Conservation (phyloP, 2,888 invertebrate genomes). For the Meiosimyza platycephala region DNA sequence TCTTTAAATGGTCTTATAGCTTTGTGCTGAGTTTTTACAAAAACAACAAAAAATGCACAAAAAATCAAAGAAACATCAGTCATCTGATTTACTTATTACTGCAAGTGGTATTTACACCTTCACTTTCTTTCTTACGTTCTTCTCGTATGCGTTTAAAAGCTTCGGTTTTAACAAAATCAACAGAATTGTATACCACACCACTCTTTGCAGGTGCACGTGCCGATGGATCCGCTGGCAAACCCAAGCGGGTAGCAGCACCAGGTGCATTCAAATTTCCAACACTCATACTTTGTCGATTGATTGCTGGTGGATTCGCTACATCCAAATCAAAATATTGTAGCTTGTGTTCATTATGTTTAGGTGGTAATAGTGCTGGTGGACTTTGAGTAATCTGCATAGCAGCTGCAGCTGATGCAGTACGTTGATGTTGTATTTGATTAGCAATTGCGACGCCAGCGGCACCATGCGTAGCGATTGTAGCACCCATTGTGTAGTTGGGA, state of each 20-base stretch:
- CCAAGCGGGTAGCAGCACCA: conserved; percentile 47
- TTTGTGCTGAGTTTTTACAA: too few species aligned
- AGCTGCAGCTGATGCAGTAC: conserved; percentile 57
- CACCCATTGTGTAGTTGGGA: conserved; percentile 38
- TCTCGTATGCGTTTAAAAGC: conserved; percentile 89
- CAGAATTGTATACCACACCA: conserved; percentile 85
- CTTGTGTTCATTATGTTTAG: conserved; percentile 59
- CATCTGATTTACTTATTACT: conserved; percentile 65
- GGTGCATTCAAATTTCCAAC: conserved; percentile 58
- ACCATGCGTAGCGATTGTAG: conserved; percentile 21
- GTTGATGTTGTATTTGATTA: conserved; percentile 55
- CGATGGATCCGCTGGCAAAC: conserved; percentile 61
- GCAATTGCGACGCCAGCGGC: conserved; percentile 46
- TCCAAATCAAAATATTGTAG: conserved; percentile 91
- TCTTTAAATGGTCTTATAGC: too few species aligned
- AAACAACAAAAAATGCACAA: too few species aligned
- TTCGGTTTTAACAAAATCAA: conserved; percentile 93
- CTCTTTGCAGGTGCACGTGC: conserved; percentile 66
- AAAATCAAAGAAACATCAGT: background rate
- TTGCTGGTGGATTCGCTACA: conserved; percentile 69
- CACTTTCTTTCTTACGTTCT: conserved; percentile 69
- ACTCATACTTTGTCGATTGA: conserved; percentile 60
- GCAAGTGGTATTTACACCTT: conserved; percentile 40
- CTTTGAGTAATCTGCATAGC: conserved; percentile 48
- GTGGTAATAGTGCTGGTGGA: conserved; percentile 42